These are phyloP conservation scores for Junco hyemalis DNA, from an alignment of 2,113 vertebrate species.

Conservation along the genomic window DNA sequence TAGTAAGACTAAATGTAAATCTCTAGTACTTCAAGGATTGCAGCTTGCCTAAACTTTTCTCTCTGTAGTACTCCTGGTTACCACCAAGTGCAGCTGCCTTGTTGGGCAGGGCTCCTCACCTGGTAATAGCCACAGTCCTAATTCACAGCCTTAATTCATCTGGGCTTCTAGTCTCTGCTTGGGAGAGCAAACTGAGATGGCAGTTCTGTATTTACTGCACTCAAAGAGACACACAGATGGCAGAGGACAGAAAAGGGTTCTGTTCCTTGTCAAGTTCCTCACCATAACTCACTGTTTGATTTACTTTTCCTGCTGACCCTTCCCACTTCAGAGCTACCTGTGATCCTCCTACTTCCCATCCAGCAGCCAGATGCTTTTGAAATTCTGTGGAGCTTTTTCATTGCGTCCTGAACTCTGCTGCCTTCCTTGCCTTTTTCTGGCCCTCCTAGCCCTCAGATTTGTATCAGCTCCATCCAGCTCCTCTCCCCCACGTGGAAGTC, in stretches of 20 bases:
- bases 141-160: not conserved
- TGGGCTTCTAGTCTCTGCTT: not conserved
- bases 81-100: not conserved
- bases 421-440: not conserved
- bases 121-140: not conserved
- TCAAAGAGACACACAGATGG: not conserved
- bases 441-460: not conserved
- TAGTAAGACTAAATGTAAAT: not conserved
- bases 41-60: not conserved
- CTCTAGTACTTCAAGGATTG: not conserved
- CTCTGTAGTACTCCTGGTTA: not conserved
- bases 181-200: not conserved
- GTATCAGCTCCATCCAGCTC: not conserved
- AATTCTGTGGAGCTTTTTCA: not conserved
- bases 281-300: not conserved
- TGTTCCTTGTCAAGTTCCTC: not conserved
- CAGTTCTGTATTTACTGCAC: not conserved
- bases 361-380: not conserved
- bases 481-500: not conserved
- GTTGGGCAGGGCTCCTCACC: not conserved
- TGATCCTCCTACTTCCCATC: not conserved
- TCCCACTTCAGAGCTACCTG: not conserved
- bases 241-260: not conserved
- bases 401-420: not conserved
- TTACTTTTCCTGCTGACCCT: not conserved